phyloP scores from a whole-genome alignment of 2,888 invertebrate species.

The Volucella zonaria region DNA sequence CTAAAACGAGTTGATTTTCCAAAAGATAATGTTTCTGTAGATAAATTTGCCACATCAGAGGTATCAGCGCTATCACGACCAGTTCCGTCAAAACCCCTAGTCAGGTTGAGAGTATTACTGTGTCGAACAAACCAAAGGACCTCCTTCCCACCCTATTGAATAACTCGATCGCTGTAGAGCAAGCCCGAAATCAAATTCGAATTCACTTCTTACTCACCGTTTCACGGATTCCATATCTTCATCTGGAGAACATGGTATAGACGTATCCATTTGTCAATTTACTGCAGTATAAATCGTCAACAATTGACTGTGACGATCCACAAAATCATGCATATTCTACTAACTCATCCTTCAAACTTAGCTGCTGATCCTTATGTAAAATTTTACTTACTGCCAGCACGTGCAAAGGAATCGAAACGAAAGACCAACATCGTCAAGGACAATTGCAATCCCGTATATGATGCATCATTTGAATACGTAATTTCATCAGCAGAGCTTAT shows the following conservation, averaged over 20 bases:
- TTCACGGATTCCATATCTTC: constrained; percentile 85
- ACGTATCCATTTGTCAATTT: constrained; percentile 91
- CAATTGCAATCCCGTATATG: constrained; percentile 94
- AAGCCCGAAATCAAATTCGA: constrained; percentile 76
- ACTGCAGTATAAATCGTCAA: constrained; percentile 92
- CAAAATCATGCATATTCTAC: constrained; percentile 93
- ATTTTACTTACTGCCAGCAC: constrained; percentile 92
- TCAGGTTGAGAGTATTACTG: constrained; percentile 67
- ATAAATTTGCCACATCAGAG: constrained; percentile 74
- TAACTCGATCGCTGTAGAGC: constrained; percentile 78
- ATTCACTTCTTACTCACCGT: constrained; percentile 84
- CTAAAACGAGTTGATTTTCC: constrained; percentile 78
- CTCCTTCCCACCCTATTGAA: constrained; percentile 75
- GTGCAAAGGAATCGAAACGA: constrained; percentile 92
- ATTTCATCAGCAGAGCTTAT: constrained; percentile 91
- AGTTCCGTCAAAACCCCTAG: constrained; percentile 77
- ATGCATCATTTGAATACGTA: constrained; percentile 95
- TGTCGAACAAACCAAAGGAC: constrained; percentile 58
- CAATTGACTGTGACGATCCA: constrained; percentile 93
- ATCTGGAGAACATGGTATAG: constrained; percentile 89
- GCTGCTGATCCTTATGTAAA: constrained; percentile 97
- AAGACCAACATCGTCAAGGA: constrained; percentile 93
- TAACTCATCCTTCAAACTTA: constrained; percentile 91
- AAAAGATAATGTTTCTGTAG: constrained; percentile 81
- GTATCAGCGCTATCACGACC: constrained; percentile 78